A percentile compares a stretch with the other conserved stretches of the same genome.
Conservation (phyloP, 2,113 vertebrate species). For the Trogon melanurus region DNA sequence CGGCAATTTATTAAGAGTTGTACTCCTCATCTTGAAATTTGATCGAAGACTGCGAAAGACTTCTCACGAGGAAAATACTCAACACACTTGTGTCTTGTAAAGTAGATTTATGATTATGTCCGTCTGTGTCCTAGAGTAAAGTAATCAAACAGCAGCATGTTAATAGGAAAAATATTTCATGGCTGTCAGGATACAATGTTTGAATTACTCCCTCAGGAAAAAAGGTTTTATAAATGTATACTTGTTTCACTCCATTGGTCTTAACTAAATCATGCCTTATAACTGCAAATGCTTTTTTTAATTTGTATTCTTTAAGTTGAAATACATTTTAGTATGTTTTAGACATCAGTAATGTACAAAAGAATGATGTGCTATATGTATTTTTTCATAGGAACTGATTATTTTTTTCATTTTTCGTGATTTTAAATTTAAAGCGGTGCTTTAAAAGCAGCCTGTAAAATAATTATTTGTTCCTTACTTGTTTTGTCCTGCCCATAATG, state of each 20-base stretch:
- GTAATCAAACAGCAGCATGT: background rate
- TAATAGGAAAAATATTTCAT: conserved; percentile 6
- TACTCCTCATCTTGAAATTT: background rate
- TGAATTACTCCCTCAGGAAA: background rate
- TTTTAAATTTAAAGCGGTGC: background rate
- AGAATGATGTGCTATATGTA: background rate
- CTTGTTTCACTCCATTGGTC: background rate
- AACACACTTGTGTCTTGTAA: background rate
- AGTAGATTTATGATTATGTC: conserved; percentile 19
- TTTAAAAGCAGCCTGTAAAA: background rate
- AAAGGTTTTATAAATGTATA: background rate
- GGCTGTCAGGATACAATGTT: background rate
- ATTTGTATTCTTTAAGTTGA: background rate
- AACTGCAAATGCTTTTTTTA: conserved; percentile 7
- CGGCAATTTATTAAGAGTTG: background rate
- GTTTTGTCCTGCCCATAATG: background rate
- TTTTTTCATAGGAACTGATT: background rate
- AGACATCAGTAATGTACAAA: background rate
- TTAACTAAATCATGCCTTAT: background rate
- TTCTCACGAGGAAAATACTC: background rate
- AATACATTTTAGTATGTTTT: background rate
- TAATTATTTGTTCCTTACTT: background rate
- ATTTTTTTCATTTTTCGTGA: background rate
- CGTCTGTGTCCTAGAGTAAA: background rate
- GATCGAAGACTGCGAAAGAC: background rate